These are phyloP conservation scores for Pecten maximus DNA, from an alignment of 2,888 invertebrate genomes.

Conservation along the genomic window DNA sequence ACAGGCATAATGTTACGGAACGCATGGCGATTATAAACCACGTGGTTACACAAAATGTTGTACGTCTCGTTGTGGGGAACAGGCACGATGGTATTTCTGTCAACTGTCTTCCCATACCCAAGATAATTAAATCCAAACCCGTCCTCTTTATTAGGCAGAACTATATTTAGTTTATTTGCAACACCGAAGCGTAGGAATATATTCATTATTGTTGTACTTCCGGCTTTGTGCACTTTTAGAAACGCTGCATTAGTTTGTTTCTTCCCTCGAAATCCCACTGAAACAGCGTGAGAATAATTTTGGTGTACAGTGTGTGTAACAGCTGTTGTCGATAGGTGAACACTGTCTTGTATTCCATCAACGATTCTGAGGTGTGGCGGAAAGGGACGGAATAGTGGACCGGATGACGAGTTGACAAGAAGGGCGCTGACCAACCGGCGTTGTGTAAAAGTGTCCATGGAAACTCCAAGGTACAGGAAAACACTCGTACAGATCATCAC, in stretches of 20 bases:
- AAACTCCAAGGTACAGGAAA: not conserved
- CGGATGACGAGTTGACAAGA: not conserved
- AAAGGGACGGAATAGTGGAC: not conserved
- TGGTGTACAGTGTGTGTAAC: not conserved
- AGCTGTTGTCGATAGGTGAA: not conserved
- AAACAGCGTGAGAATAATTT: not conserved
- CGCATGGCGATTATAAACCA: slow-evolving; percentile 69
- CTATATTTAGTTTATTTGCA: slow-evolving; percentile 67
- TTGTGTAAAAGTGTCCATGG: not conserved
- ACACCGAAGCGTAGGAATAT: slow-evolving; percentile 73
- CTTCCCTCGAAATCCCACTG: not conserved
- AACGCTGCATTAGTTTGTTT: slow-evolving; percentile 62
- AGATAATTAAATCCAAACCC: slow-evolving; percentile 65
- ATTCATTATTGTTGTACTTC: slow-evolving; percentile 74
- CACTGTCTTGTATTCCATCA: not conserved
- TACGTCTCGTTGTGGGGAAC: slow-evolving; percentile 65
- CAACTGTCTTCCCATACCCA: slow-evolving; percentile 62
- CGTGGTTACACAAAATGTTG: slow-evolving; percentile 75
- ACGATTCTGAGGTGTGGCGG: not conserved
- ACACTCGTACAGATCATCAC: not conserved
- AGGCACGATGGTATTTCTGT: slow-evolving; percentile 63
- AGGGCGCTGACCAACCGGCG: not conserved
- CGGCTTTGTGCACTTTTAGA: slow-evolving; percentile 76
- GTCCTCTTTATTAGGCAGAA: slow-evolving; percentile 63
- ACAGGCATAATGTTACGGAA: slow-evolving; percentile 65